These are phyloP conservation scores for Habrosyne pyritoides DNA, from an alignment of 2,888 invertebrate species.

Conservation along the genomic window DNA sequence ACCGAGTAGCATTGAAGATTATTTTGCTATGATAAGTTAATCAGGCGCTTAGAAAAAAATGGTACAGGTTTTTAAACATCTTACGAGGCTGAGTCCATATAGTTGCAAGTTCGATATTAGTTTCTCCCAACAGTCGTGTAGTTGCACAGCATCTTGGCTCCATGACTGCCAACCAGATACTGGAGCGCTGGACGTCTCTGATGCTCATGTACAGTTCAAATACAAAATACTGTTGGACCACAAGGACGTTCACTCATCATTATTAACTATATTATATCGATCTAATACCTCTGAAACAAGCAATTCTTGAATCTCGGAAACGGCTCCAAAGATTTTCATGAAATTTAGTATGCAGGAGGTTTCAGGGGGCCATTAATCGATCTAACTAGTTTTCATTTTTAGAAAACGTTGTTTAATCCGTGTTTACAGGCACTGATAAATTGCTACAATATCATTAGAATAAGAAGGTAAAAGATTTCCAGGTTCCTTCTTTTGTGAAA, in stretches of 20 bases:
- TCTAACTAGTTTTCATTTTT: no score
- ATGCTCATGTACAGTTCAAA: constrained; percentile 85
- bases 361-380: no score
- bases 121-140: constrained; percentile 83
- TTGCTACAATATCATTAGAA: no score
- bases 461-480: no score
- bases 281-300: no score
- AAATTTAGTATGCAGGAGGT: no score
- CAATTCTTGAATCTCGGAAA: no score
- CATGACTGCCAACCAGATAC: constrained; percentile 85
- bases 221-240: constrained; percentile 84
- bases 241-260: not conserved
- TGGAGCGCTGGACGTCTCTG: constrained; percentile 81
- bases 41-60: not conserved
- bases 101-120: constrained; percentile 86
- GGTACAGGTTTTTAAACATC: constrained; percentile 11
- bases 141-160: constrained; percentile 73
- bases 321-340: no score
- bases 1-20: not conserved
- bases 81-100: constrained; percentile 89
- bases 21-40: not conserved
- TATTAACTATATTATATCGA: not conserved
- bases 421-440: no score
- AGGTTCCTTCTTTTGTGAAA: no score
- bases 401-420: no score